These are phyloP conservation scores for Cephus spinipes DNA, from an alignment of 2,888 invertebrate genomes.

Conservation along the genomic window DNA sequence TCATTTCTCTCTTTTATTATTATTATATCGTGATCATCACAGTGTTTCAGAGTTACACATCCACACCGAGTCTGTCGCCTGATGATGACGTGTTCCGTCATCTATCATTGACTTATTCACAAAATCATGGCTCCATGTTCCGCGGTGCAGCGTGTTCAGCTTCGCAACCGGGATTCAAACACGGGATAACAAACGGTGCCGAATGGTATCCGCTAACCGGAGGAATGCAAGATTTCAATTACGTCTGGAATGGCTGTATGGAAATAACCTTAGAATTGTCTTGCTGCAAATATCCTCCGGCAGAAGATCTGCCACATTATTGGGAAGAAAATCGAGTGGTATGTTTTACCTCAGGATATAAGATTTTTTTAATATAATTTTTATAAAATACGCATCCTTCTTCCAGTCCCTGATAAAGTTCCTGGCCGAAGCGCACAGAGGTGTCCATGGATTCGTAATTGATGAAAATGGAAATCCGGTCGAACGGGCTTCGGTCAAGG, in stretches of 20 bases:
- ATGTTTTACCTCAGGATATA: constrained; percentile 41
- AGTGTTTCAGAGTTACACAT: constrained; percentile 90
- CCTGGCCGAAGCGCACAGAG: constrained; percentile 87
- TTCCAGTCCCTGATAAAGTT: constrained; percentile 84
- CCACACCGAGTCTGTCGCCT: constrained; percentile 85
- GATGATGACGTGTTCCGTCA: constrained; percentile 94
- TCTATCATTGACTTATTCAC: constrained; percentile 85
- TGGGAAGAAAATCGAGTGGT: constrained; percentile 92
- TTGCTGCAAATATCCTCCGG: constrained; percentile 93
- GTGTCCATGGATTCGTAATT: constrained; percentile 88
- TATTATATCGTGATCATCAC: constrained; percentile 43
- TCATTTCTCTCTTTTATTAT: neutral
- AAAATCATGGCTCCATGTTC: constrained; percentile 90
- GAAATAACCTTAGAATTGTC: constrained; percentile 94
- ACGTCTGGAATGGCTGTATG: constrained; percentile 93
- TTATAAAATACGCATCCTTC: neutral
- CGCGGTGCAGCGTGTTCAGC: constrained; percentile 85
- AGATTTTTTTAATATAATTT: neutral
- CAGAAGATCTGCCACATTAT: constrained; percentile 81
- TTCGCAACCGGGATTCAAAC: constrained; percentile 80
- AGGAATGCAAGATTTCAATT: constrained; percentile 95
- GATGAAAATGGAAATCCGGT: constrained; percentile 83
- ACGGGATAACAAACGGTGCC: constrained; percentile 95
- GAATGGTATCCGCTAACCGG: constrained; percentile 94
- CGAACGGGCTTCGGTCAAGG: constrained; percentile 81